A percentile compares a stretch with the other conserved stretches of the same genome.
phyloP scores from a whole-genome alignment of 1,140 invertebrate genomes.

The Drosophila sulfurigaster region DNA sequence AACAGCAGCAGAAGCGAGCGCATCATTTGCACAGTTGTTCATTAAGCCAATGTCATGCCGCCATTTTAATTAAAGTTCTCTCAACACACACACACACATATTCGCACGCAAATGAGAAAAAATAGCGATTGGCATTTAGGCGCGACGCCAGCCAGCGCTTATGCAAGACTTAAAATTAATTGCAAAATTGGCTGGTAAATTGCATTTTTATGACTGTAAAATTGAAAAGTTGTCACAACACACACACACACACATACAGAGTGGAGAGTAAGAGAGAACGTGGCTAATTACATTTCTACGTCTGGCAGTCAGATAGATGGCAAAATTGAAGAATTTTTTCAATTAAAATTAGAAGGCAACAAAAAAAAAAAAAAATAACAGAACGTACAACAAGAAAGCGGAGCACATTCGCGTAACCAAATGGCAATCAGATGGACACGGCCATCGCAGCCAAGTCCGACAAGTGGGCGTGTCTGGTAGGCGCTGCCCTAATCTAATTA shows the following conservation, averaged over 20 bases:
- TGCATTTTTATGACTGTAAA: constrained; percentile 78
- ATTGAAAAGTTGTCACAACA: constrained; percentile 80
- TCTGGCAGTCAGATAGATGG: constrained; percentile 71
- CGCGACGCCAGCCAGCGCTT: constrained; percentile 45
- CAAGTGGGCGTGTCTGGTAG: constrained; percentile 34
- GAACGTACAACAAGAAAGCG: constrained; percentile 37
- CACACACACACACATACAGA: constrained; percentile 22
- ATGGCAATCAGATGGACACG: constrained; percentile 68
- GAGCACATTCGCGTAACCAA: constrained; percentile 39
- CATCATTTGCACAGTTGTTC: constrained; percentile 41
- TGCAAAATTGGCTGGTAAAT: constrained; percentile 74
- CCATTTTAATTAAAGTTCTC: constrained; percentile 71
- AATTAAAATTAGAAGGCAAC: constrained; percentile 74
- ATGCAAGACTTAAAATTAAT: constrained; percentile 76
- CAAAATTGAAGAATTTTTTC: constrained; percentile 83
- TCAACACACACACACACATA: background rate
- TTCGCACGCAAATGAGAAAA: background rate
- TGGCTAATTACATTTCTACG: constrained; percentile 76
- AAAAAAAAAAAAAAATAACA: constrained; percentile 24
- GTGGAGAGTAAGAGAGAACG: constrained; percentile 5
- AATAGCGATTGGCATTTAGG: constrained; percentile 57
- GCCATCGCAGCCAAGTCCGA: constrained; percentile 10
- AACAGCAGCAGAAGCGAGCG: background rate
- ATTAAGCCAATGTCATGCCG: constrained; percentile 22
- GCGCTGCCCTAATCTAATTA: constrained; percentile 70